Evolutionary conservation across 2,888 invertebrate species (phyloP), one percentile per base, ranked within the genome.

Genomic region (Fragum fragum): DNA sequence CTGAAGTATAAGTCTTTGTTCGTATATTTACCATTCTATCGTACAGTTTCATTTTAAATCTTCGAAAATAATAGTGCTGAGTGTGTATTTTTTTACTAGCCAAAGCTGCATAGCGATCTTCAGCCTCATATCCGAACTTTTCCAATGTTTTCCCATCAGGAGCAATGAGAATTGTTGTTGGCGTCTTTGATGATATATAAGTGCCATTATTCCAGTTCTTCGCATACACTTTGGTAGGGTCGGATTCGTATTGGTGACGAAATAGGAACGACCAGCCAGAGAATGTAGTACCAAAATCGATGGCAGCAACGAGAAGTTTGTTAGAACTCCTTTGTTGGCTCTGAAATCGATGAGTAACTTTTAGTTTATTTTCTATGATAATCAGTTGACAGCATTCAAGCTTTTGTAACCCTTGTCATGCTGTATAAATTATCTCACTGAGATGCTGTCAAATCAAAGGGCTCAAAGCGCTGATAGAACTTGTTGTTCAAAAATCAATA

Each of bases 221-320:
- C 1, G 47, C 21, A 36, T 23, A 76, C 9, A 32, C 53, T 66
- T 66, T 53, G 3, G 63, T 63, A n/a, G 76, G 76, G 18, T 76
- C 71, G 16, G 29, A 42, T 3, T 71, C 52, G 26, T 52, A 76
- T 26, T 76, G 71, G 36, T 71, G 61, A 16, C 52, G 42, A 39
- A 76, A 76, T 0, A 61, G 61, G 18, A 61, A 76, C 9, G 76
- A 70, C 63, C 71, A 76, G 0, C 76, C 76, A 28, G 71, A 72
- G 52, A 71, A 76, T 23, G 76, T 76, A 26, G 76, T 57, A 57
- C 57, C 57, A 57, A 57, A 57, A 26, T 57, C 57, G 7, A 57
- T 57, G 23, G 57, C 57, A 26, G 57, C 57, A 23, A 57, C 57
- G 23, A 23, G 57, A 11, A 57, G 11, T 26, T 57, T 57, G 23